A percentile compares a stretch with the other conserved stretches of the same genome.
These are phyloP conservation scores for Chaetogeoica ovagalla DNA, from an alignment of 2,888 invertebrate species.

Conservation along the genomic window DNA sequence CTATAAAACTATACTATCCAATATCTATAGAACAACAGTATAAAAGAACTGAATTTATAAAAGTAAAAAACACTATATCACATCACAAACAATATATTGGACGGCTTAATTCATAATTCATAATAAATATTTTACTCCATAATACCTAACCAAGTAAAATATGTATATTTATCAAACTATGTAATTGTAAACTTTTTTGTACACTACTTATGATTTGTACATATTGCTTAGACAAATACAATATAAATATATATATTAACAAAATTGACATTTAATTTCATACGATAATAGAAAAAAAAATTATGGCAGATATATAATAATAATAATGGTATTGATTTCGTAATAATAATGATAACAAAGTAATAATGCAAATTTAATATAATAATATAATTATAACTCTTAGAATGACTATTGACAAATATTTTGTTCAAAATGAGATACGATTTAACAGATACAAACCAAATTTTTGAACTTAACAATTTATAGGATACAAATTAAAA, in stretches of 20 bases:
- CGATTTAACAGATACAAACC: constrained; percentile 5
- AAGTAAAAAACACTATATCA: neutral
- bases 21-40: too few species aligned
- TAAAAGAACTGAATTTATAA: too few species aligned
- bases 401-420: constrained; percentile 3
- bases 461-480: constrained; percentile 13
- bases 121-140: neutral
- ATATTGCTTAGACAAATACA: neutral
- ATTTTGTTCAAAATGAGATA: constrained; percentile 37
- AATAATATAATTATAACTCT: constrained; percentile 4
- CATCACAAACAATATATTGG: neutral
- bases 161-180: neutral
- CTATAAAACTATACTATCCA: too few species aligned
- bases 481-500: constrained; percentile 3
- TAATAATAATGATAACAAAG: constrained; percentile 20
- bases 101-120: neutral
- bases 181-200: neutral
- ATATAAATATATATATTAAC: neutral
- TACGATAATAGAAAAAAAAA: constrained; percentile 11
- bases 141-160: neutral
- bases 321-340: constrained; percentile 3
- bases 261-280: constrained; percentile 13
- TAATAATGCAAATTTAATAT: constrained; percentile 1
- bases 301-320: constrained; percentile 17
- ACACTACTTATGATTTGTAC: neutral